These are phyloP conservation scores for Charanyca ferruginea DNA, from an alignment of 2,888 invertebrate species.

Conservation along the genomic window DNA sequence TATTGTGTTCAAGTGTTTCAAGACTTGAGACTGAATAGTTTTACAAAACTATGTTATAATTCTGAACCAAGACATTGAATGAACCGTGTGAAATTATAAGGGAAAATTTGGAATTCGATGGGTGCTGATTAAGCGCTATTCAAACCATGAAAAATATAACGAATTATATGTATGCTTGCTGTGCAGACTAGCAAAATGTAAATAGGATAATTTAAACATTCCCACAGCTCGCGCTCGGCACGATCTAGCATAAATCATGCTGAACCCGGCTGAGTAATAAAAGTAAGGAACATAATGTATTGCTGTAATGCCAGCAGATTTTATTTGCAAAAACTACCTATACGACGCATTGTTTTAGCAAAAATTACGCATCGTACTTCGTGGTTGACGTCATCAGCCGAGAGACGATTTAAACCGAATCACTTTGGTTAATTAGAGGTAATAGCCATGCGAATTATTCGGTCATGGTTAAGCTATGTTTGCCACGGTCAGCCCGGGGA, in stretches of 20 bases:
- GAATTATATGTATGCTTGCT: neutral
- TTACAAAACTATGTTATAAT: neutral
- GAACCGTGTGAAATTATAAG: neutral
- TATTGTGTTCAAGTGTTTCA: constrained; percentile 16
- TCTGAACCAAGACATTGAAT: neutral
- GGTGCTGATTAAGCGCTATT: too few relatives aligned
- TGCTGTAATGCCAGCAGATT: neutral
- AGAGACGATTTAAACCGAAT: too few relatives aligned
- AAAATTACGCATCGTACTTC: neutral
- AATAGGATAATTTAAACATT: neutral
- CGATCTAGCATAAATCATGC: neutral
- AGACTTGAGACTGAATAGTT: constrained; percentile 14
- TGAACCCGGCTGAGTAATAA: constrained; percentile 3
- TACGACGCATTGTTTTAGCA: too few relatives aligned
- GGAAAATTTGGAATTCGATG: too few relatives aligned
- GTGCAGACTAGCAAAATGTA: neutral
- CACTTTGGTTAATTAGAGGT: too few relatives aligned
- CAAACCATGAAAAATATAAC: too few relatives aligned
- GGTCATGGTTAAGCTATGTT: too few relatives aligned
- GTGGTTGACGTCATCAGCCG: too few relatives aligned
- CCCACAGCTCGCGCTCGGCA: too few relatives aligned
- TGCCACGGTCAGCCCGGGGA: too few relatives aligned
- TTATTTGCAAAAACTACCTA: too few relatives aligned
- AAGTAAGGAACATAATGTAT: neutral
- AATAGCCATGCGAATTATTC: too few relatives aligned